These are phyloP conservation scores for Archegozetes longisetosus DNA, from an alignment of 1,140 invertebrate genomes.

Conservation along the genomic window DNA sequence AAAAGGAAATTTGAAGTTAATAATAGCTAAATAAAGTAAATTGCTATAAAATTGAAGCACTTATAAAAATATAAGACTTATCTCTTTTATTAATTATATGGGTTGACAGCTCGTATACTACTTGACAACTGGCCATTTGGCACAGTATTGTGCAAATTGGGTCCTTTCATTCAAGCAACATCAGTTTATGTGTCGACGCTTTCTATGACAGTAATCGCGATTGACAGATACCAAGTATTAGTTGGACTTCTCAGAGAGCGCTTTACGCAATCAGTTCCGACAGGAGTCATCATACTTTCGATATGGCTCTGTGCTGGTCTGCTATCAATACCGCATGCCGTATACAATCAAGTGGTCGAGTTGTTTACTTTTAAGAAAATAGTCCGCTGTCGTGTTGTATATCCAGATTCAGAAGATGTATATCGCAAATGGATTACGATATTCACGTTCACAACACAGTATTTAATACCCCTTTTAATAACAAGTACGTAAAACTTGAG, in stretches of 20 bases:
- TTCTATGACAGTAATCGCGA: conserved; percentile 37
- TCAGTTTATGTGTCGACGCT: conserved; percentile 41
- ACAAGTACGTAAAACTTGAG: conserved; percentile 16
- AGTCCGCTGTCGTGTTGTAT: conserved; percentile 8
- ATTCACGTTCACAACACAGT: neutral
- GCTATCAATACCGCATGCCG: conserved; percentile 76
- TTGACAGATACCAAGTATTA: conserved; percentile 37
- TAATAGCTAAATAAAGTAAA: no score
- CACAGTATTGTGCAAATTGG: conserved; percentile 30
- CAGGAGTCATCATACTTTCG: conserved; percentile 46
- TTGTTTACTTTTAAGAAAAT: conserved; percentile 4
- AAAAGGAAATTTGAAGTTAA: no score
- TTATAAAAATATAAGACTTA: no score
- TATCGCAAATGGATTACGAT: conserved; percentile 11
- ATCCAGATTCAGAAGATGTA: neutral
- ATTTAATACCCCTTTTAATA: conserved; percentile 16
- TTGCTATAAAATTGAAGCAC: no score
- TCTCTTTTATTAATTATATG: no score
- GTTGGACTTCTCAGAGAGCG: conserved; percentile 33
- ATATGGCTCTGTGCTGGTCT: conserved; percentile 79
- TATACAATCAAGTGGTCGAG: conserved; percentile 39
- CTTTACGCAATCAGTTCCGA: conserved; percentile 21
- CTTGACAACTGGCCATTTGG: conserved; percentile 34
- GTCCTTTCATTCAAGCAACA: conserved; percentile 38
- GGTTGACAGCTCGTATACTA: conserved; percentile 21